phyloP scores from a whole-genome alignment of 2,113 vertebrate species.

The Peromyscus polionotus region DNA sequence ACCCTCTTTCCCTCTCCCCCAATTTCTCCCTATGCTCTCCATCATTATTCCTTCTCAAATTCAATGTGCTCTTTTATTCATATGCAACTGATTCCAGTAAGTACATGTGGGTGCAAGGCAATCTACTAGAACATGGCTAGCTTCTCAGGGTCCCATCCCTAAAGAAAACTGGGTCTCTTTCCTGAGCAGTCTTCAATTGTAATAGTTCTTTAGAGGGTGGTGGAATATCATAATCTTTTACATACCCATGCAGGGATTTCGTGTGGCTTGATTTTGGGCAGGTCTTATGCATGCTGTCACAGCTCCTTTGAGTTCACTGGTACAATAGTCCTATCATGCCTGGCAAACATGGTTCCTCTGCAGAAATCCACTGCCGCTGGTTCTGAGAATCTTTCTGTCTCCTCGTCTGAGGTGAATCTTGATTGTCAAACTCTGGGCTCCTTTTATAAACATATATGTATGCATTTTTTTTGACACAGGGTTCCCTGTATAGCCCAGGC shows the following conservation, averaged over 20 bases:
- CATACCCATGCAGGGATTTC: neutral
- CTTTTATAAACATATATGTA: neutral
- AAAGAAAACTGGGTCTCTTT: neutral
- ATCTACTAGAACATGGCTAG: neutral
- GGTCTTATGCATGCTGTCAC: neutral
- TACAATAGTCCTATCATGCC: no score
- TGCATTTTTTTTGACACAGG: neutral
- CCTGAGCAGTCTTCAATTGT: neutral
- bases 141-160: no score
- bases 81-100: neutral
- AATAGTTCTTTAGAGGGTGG: no score
- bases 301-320: neutral
- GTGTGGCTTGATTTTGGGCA: neutral
- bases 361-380: neutral
- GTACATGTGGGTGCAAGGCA: neutral
- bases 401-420: neutral
- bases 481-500: neutral
- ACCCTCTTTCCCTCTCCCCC: neutral
- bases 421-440: neutral
- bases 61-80: neutral
- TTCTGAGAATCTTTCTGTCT: neutral
- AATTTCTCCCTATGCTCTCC: neutral
- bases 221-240: neutral
- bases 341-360: neutral
- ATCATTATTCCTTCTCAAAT: neutral